Base-by-base conservation (phyloP, 2,113 vertebrate genomes). In the Climacteris rufus region DNA sequence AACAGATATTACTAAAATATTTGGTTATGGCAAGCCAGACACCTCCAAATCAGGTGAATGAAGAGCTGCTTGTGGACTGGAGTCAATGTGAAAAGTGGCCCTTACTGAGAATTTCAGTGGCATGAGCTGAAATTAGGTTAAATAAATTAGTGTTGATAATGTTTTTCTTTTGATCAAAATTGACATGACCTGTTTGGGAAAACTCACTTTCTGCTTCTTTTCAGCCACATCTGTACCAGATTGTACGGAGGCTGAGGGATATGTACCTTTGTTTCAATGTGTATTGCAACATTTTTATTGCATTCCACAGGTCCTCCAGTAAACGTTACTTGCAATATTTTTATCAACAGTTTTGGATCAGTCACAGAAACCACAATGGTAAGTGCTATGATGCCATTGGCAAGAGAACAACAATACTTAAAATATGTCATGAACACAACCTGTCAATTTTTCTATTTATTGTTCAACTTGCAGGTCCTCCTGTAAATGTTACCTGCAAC, bases 291-390 rank as follows among this genome's bases (percentile, higher is more conserved):
- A 98, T 98, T 98, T 97, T 99, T 98, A 99, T 99, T 98, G 98
- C 98, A 97, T 99, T 99, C 98, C 98, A 94, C 99, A 99, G 99
- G 99, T 99, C 98, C 98, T 97, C 99, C 99, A 97, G 98, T 99
- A 99, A 99, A 99, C 98, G 98, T 99, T 99, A 99, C 99, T 98
- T 99, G 99, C 99, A 99, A 99, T 99, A 99, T 99, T 99, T 99
- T 99, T 99, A 99, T 99, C 99, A 99, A 99, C 99, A 99, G 99
- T 98, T 99, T 99, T 97, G 98, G 99, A 98, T 99, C 99, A 93
- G 98, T 99, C 98, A 99, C 99, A 97, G 99, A 99, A 98, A 99
- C 99, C 80, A 99, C 99, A 78, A 99, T 99, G 99, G 99, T 99
- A 99, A 99, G 99, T 99, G 97, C 97, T 68, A 89, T 94, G 89